Evolutionary conservation across 2,888 invertebrate genomes (phyloP).

Genomic region (Crepidodera aurea): DNA sequence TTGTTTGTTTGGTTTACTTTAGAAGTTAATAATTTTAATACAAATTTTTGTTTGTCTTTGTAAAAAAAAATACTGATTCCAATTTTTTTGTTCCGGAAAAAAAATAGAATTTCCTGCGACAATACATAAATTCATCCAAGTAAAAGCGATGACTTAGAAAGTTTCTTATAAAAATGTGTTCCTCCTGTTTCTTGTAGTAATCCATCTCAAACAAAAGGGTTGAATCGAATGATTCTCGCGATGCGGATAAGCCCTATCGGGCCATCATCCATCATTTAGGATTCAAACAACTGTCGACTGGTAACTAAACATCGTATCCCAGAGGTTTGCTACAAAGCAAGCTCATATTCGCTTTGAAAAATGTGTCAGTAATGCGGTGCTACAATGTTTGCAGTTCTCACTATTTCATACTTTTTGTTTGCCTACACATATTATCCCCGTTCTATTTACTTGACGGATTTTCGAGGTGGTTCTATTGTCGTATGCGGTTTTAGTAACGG

Average conservation of each 20-base stretch:
- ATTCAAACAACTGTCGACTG: constrained; percentile 45
- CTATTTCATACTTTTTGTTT: constrained; percentile 47
- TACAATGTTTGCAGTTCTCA: constrained; percentile 50
- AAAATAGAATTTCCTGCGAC: too few species aligned
- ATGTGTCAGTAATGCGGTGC: constrained; percentile 42
- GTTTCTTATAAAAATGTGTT: not conserved
- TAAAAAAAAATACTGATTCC: too few species aligned
- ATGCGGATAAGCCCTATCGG: constrained; percentile 15
- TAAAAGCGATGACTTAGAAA: not conserved
- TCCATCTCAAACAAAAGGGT: constrained; percentile 10
- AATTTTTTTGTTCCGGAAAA: too few species aligned
- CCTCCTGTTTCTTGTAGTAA: not conserved
- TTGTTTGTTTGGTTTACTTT: too few species aligned
- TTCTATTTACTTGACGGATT: constrained; percentile 48
- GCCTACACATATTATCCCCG: constrained; percentile 47
- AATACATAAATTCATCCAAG: not conserved
- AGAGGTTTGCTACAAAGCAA: constrained; percentile 29
- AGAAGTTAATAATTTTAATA: too few species aligned
- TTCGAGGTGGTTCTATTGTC: constrained; percentile 45
- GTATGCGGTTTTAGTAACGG: constrained; percentile 34
- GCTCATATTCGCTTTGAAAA: constrained; percentile 34
- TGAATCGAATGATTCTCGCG: not conserved
- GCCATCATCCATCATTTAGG: constrained; percentile 46
- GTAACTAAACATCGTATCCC: constrained; percentile 38
- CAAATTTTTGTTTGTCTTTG: too few species aligned